Conservation (phyloP, 2,113 vertebrate species). For the Loxodonta africana region DNA sequence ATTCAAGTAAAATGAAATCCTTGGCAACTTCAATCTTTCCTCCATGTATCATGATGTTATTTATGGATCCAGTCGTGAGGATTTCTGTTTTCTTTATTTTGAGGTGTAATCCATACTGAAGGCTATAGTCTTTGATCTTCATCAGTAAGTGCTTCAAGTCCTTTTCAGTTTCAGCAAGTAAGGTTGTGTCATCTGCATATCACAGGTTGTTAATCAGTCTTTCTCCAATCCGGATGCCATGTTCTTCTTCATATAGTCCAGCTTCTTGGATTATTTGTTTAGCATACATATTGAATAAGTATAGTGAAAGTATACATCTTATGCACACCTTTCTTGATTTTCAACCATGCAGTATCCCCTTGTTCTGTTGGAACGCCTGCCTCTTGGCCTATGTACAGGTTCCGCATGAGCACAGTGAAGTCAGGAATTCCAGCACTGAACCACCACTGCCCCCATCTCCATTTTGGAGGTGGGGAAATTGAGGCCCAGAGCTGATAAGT, state of each 20-base stretch:
- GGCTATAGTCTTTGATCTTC: neutral
- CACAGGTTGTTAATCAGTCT: neutral
- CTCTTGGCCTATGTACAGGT: neutral
- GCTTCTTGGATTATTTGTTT: neutral
- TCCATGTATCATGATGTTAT: neutral
- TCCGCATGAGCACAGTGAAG: neutral
- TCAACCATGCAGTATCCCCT: neutral
- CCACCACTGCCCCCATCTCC: neutral
- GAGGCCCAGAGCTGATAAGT: neutral
- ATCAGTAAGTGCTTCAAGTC: neutral
- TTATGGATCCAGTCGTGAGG: neutral
- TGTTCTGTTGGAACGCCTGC: neutral
- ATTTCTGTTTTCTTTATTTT: neutral
- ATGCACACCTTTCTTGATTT: neutral
- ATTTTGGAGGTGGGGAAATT: neutral
- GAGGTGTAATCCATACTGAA: neutral
- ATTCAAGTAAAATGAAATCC: neutral
- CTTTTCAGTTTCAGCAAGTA: neutral
- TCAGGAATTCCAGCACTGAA: neutral
- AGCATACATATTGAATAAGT: neutral
- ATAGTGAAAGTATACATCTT: neutral
- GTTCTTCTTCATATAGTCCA: neutral
- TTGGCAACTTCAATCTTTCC: neutral
- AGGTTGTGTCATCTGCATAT: neutral
- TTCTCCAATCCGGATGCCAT: neutral